Percentiles rank a stretch among this genome's conserved stretches.
These are phyloP conservation scores for Brienomyrus longianalis DNA, from an alignment of 2,113 vertebrate genomes.

Conservation along the genomic window DNA sequence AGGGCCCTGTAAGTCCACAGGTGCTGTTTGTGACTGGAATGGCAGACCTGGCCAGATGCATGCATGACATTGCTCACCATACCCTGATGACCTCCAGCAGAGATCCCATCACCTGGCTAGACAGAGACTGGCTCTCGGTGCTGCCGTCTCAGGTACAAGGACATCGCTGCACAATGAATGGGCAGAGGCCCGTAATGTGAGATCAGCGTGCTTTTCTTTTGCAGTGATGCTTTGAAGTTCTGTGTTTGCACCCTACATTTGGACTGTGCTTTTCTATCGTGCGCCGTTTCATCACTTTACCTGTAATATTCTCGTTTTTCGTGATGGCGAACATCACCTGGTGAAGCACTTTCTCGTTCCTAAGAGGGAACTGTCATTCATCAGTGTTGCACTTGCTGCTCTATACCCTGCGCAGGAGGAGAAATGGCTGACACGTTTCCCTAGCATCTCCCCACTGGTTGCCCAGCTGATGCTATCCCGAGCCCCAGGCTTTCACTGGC, in stretches of 20 bases:
- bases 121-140: constrained; percentile 77
- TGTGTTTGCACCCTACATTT: not conserved
- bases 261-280: not conserved
- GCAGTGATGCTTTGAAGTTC: not conserved
- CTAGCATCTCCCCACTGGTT: constrained; percentile 77
- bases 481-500: constrained; percentile 61
- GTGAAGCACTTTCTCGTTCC: not conserved
- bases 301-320: not conserved
- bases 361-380: not conserved
- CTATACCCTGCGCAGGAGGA: constrained; percentile 64
- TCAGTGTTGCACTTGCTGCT: not conserved
- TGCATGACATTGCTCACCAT: constrained; percentile 74
- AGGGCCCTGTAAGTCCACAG: constrained; percentile 44
- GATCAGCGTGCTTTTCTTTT: not conserved
- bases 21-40: constrained; percentile 67
- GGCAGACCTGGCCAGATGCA: constrained; percentile 63
- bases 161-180: not conserved
- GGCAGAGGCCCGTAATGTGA: not conserved
- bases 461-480: constrained; percentile 79
- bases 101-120: constrained; percentile 64
- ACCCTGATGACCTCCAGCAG: constrained; percentile 61
- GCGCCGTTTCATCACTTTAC: not conserved
- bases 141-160: constrained; percentile 71
- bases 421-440: constrained; percentile 69
- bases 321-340: not conserved